Evolutionary conservation across 2,888 invertebrate species (phyloP), one percentile per base, ranked within the genome.

Genomic region (Agonum fuliginosum): DNA sequence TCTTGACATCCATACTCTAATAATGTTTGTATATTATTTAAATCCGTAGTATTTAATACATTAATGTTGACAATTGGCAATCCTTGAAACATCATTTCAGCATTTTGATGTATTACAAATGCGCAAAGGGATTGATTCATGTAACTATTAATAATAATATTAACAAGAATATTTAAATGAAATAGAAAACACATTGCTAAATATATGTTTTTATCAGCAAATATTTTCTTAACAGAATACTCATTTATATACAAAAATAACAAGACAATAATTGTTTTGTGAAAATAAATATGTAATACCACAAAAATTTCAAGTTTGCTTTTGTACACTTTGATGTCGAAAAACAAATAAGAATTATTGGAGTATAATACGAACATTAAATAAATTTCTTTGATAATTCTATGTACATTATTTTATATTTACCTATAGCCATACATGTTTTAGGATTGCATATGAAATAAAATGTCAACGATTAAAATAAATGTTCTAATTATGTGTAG

Each of bases 131-230:
- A 48, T 19, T 75, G 51, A 48, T 75, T 77, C 3, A 70, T 27
- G 27, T 77, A 77, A n/a, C 8, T 77, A 12, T 77, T 77, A 4
- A 77, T 77, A 17, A 77, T 48, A 6, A 77, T 58, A 51, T 69
- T 77, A n/a, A 58, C 24, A 6, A 77, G 22, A n/a, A 67, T 43
- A 58, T 77, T 58, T 41, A 77, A 37, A 24, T 77, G 34, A 8
- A 41, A 20, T 19, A 43, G 22, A 14, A 77, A 58, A 54, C 70
- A 77, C 75, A 75, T 75, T 0, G 27, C 67, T 46, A 22, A n/a
- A 24, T 30, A n/a, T n/a, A n/a, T n/a, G n/a, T n/a, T n/a, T 20
- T 67, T 65, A 6, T 17, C 6, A 65, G 10, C 54, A 54, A 8
- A 10, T 54, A 3, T 22, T 1, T 14, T 54, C n/a, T n/a, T 12